Base-by-base conservation (phyloP, 92 coral and sea anemone genomes). In the Pocillopora grandis region DNA sequence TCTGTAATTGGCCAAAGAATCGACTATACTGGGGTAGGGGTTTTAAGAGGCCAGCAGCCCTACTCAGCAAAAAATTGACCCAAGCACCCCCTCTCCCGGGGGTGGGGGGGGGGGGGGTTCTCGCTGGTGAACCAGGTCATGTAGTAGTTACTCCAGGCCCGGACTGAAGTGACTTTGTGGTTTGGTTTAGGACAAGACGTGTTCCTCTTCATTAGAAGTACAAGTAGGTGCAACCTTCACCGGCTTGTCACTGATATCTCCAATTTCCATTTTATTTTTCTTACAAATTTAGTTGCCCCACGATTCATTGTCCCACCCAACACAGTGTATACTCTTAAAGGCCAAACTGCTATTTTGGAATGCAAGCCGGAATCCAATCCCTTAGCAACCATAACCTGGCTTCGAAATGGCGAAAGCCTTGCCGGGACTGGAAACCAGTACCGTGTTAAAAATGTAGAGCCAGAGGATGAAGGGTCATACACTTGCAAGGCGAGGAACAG, bases 361-460 rank as follows among this genome's bases (percentile, higher is more conserved):
- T 94, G 98, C n/a, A 89, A 88, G 78, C 95, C 98, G 18, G 92
- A 91, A 70, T 87, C 98, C 93, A 91, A 84, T 78, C 98, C 98
- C 79, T 82, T 81, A 56, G 95, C 98, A 3, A 71, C 31, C 55
- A 91, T 94, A 81, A 89, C 98, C 11, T 94, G 98, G 98, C 86
- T 77, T 66, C 79, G 81, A 81, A 81, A 87, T 80, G 92, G 93
- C 62, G 64, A 60, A 13, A 78, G 66, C 71, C 86, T 94, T 19
- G 69, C 93, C 49, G 95, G 95, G 55, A 87, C 88, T 62, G 89
- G 88, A 56, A 87, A 91, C 86, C 83, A 84, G 83, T 90, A 87
- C 76, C 83, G 64, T 59, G 75, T 93, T 58, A 52, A 36, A 9
- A 69, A 88, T n/a, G 98, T 94, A 5, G 85, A 64, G 19, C 87